Conservation (phyloP, 2,797 vertebrate species). For the Myotis pilosus region DNA sequence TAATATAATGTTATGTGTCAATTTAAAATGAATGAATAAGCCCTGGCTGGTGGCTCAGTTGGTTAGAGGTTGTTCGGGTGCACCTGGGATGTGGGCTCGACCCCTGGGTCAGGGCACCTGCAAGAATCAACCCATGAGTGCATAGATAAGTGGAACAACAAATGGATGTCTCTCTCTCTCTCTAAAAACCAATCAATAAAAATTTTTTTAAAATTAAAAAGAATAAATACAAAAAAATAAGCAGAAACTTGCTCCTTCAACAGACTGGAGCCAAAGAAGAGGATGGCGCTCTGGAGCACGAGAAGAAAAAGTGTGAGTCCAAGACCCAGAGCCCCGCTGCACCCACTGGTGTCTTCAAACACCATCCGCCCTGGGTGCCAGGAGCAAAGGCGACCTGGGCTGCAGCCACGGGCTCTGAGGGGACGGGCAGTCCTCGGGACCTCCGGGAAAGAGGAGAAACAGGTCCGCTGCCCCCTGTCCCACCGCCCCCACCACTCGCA, state of each 20-base stretch:
- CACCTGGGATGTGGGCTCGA: neutral
- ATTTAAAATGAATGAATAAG: neutral
- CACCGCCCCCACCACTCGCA: neutral
- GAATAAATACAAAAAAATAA: neutral
- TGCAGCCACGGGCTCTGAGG: neutral
- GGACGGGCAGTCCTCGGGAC: neutral
- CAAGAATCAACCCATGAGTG: neutral
- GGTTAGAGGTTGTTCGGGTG: too few species aligned
- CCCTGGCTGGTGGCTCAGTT: neutral
- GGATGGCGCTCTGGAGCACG: neutral
- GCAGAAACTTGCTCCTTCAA: neutral
- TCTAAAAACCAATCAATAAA: neutral
- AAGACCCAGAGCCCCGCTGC: neutral
- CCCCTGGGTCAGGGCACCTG: neutral
- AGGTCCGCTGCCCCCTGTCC: neutral
- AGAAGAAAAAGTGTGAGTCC: neutral
- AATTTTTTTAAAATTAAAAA: neutral
- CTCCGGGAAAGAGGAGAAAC: neutral
- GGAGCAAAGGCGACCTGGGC: neutral
- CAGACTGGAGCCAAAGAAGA: neutral
- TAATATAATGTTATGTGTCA: neutral
- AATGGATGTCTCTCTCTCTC: neutral
- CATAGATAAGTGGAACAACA: neutral
- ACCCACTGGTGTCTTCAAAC: neutral
- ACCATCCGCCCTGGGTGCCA: neutral